A percentile compares a stretch with the other conserved stretches of the same genome.
phyloP scores from a whole-genome alignment of 1,140 invertebrate species.

The Delia radicum region DNA sequence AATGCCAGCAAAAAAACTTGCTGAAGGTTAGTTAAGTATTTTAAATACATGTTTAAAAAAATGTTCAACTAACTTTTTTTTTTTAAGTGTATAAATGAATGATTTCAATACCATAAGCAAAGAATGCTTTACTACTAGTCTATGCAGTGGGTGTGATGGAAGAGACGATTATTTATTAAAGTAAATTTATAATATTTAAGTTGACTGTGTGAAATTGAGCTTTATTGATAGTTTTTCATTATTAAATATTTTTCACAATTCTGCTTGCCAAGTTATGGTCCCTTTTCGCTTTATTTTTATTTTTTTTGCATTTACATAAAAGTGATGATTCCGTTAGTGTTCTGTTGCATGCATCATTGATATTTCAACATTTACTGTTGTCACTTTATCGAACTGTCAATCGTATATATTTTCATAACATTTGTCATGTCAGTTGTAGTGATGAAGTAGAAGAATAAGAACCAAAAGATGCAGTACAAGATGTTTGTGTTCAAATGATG shows the following conservation, averaged over 20 bases:
- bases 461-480: not conserved
- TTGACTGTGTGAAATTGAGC: not conserved
- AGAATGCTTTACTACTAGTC: no score
- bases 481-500: not conserved
- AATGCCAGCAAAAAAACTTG: no score
- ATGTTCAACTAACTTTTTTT: no score
- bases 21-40: no score
- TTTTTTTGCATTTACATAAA: not conserved
- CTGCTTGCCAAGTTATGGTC: not conserved
- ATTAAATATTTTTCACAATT: not conserved
- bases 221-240: not conserved
- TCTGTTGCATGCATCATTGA: not conserved
- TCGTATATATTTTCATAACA: not conserved
- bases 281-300: not conserved
- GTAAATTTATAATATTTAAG: not conserved
- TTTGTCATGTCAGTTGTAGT: not conserved
- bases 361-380: not conserved
- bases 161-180: not conserved
- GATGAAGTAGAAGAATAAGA: not conserved
- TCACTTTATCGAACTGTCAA: constrained; percentile 4
- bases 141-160: not conserved
- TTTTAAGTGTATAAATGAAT: no score
- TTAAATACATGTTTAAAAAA: no score
- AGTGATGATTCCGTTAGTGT: not conserved
- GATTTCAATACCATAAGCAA: no score